Percentiles rank a stretch among this genome's conserved stretches.
These are phyloP conservation scores for Microtus oregoni DNA, from an alignment of 2,113 vertebrate species.

Conservation along the genomic window DNA sequence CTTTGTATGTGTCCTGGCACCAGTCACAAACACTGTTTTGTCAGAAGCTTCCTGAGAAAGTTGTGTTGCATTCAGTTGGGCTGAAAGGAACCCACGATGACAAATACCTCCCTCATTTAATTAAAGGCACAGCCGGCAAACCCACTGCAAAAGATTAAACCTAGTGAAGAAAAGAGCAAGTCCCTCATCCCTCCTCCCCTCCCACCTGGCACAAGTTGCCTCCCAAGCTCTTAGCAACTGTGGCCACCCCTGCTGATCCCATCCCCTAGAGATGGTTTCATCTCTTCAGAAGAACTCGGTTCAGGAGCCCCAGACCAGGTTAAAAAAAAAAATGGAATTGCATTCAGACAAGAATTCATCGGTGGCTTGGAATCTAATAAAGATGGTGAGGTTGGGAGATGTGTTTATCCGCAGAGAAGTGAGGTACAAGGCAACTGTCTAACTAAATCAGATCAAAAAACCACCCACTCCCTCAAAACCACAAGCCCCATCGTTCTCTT, in stretches of 20 bases:
- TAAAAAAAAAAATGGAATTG: slow-evolving; percentile 29
- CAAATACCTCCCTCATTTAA: slow-evolving; percentile 75
- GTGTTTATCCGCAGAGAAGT: slow-evolving; percentile 55
- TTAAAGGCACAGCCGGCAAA: slow-evolving; percentile 70
- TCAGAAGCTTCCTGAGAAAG: slow-evolving; percentile 79
- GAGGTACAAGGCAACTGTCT: slow-evolving; percentile 55
- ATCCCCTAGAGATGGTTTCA: neutral
- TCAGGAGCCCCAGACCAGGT: slow-evolving; percentile 11
- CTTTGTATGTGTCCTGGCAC: slow-evolving; percentile 71
- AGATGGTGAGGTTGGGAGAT: slow-evolving; percentile 45
- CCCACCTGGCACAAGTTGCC: neutral
- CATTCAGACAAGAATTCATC: slow-evolving; percentile 57
- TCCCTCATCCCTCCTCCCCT: neutral
- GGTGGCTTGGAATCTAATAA: slow-evolving; percentile 66
- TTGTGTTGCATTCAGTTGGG: slow-evolving; percentile 66
- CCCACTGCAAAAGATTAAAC: slow-evolving; percentile 74
- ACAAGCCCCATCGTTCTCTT: slow-evolving; percentile 52
- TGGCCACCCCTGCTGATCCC: neutral
- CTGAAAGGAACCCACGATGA: slow-evolving; percentile 72
- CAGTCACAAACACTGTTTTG: slow-evolving; percentile 69
- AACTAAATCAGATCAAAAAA: slow-evolving; percentile 68
- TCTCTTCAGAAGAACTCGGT: slow-evolving; percentile 46
- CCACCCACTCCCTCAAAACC: slow-evolving; percentile 53
- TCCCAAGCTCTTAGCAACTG: slow-evolving; percentile 57
- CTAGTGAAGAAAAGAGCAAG: slow-evolving; percentile 67